These are phyloP conservation scores for Otolemur garnettii DNA, from an alignment of 2,113 vertebrate species.

Conservation along the genomic window DNA sequence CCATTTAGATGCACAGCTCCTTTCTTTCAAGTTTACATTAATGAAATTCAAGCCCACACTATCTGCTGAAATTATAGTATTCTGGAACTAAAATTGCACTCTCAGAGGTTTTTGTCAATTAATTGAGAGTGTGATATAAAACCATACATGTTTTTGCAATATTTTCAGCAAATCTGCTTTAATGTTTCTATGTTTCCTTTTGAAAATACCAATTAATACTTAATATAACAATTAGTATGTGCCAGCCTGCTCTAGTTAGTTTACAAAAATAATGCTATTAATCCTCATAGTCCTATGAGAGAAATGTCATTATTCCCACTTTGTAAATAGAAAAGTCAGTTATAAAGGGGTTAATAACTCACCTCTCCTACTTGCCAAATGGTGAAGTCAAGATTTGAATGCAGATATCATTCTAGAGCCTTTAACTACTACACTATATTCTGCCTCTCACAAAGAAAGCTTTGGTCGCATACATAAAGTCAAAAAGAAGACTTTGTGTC, in stretches of 20 bases:
- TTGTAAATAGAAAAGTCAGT: conserved; percentile 40
- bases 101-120: conserved; percentile 49
- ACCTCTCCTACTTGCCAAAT: background rate
- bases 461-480: background rate
- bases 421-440: background rate
- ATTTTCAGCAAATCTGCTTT: conserved; percentile 26
- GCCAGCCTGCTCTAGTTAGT: conserved; percentile 7
- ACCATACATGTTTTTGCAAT: background rate
- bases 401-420: background rate
- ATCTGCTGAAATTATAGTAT: conserved; percentile 47
- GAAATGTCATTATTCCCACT: background rate
- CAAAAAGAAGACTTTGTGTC: background rate
- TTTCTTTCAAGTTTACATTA: background rate
- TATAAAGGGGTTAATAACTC: background rate
- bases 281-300: background rate
- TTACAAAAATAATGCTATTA: conserved; percentile 32
- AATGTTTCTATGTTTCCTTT: conserved; percentile 47
- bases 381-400: conserved; percentile 19
- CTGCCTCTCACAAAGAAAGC: background rate
- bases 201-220: conserved; percentile 46
- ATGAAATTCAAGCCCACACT: background rate
- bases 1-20: background rate
- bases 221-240: background rate
- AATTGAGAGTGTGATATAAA: conserved; percentile 2
- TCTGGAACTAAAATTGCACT: conserved; percentile 39